phyloP scores from a whole-genome alignment of 2,113 vertebrate genomes.

The Ciconia maguari region DNA sequence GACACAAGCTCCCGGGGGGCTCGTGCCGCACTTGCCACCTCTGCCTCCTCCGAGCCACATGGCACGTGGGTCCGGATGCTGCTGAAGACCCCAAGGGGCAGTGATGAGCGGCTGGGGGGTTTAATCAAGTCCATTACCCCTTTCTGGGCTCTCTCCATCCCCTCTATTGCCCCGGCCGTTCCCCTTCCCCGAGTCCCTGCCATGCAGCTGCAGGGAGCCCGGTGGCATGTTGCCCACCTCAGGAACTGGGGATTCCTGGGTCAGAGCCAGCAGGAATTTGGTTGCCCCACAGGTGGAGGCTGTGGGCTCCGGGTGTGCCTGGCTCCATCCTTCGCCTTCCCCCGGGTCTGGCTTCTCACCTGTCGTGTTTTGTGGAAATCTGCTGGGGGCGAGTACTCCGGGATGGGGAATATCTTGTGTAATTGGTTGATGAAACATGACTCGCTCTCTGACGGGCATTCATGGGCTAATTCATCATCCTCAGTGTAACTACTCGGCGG shows the following conservation, averaged over 20 bases:
- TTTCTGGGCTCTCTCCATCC: neutral
- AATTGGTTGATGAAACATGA: neutral
- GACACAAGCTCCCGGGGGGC: neutral
- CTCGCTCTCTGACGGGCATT: neutral
- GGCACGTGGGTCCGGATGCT: neutral
- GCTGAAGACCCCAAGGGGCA: neutral
- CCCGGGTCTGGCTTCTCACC: neutral
- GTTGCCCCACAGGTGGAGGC: neutral
- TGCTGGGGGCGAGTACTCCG: neutral
- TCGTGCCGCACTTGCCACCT: neutral
- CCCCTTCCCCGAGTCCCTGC: neutral
- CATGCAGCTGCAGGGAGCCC: neutral
- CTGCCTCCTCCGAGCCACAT: neutral
- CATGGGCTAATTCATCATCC: neutral
- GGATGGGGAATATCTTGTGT: neutral
- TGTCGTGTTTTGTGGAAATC: neutral
- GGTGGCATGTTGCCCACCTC: fast-evolving
- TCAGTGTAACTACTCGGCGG: neutral
- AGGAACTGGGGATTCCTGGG: neutral
- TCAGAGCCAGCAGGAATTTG: neutral
- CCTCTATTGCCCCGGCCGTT: fast-evolving
- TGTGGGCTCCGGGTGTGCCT: neutral
- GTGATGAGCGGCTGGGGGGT: neutral
- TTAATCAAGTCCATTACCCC: neutral
- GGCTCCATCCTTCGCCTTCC: neutral